Conservation (phyloP, 2,113 vertebrate genomes). For the Onychostruthus taczanowskii region DNA sequence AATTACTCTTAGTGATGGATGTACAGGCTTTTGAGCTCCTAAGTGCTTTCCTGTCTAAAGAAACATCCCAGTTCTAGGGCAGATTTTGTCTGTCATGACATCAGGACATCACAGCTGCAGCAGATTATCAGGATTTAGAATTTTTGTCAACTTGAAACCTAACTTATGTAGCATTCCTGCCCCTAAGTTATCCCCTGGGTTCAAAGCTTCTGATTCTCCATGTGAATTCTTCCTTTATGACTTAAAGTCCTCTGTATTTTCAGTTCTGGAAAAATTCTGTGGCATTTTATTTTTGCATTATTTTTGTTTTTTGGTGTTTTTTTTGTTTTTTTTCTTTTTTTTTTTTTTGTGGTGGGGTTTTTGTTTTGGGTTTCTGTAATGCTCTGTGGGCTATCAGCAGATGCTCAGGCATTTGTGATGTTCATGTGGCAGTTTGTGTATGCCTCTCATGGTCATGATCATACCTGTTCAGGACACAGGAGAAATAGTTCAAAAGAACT, state of each 20-base stretch:
- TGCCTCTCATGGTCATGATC: neutral
- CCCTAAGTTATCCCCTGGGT: neutral
- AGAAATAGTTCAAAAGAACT: neutral
- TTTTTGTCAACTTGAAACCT: neutral
- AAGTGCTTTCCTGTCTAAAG: neutral
- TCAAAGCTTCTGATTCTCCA: neutral
- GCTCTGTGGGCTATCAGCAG: neutral
- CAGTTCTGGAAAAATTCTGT: neutral
- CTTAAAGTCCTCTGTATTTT: neutral
- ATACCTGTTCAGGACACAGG: neutral
- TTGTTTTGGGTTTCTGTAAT: neutral
- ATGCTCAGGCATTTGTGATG: neutral
- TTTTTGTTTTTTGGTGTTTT: neutral
- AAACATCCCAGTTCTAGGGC: neutral
- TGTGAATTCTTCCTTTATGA: neutral
- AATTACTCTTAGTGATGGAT: neutral
- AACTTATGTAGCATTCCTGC: neutral
- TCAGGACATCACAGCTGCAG: neutral
- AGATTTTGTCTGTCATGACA: neutral
- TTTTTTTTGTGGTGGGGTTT: neutral
- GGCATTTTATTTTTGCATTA: neutral
- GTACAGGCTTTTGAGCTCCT: neutral
- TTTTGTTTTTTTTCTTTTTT: fast-evolving
- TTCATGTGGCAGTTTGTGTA: neutral
- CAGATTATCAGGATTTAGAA: neutral